Evolutionary conservation across 1,140 invertebrate species (phyloP).

Genomic region (Paralvinella palmiformis): DNA sequence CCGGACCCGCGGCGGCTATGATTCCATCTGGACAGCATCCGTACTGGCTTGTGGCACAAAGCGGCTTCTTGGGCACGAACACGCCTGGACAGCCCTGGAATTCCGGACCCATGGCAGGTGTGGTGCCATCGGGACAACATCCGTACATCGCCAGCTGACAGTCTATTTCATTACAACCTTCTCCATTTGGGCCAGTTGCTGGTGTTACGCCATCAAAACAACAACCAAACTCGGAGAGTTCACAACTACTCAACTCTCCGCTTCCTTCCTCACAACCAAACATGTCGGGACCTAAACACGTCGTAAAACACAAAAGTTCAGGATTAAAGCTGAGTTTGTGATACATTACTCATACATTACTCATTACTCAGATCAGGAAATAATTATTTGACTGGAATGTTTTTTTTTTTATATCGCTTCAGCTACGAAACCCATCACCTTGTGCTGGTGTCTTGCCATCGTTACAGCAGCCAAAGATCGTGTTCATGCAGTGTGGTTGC

Average conservation of each 20-base stretch:
- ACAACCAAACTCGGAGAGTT: slow-evolving; percentile 61
- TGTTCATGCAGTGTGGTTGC: slow-evolving; percentile 2
- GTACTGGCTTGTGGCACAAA: too few relatives aligned
- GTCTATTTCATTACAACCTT: slow-evolving; percentile 45
- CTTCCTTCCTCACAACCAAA: too few relatives aligned
- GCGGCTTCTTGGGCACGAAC: too few relatives aligned
- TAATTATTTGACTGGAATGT: too few relatives aligned
- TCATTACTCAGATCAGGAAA: too few relatives aligned
- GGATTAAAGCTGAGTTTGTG: too few relatives aligned
- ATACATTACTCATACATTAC: too few relatives aligned
- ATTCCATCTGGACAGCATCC: slow-evolving; percentile 90
- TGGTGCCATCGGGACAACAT: slow-evolving; percentile 77
- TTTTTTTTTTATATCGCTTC: slow-evolving; percentile 3
- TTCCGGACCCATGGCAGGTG: slow-evolving; percentile 63
- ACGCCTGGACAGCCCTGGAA: slow-evolving; percentile 52
- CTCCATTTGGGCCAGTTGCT: slow-evolving; percentile 61
- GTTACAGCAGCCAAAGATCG: slow-evolving; percentile 17
- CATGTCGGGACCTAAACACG: too few relatives aligned
- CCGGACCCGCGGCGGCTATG: slow-evolving; percentile 70
- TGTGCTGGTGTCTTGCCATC: slow-evolving; percentile 9
- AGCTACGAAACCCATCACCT: background rate
- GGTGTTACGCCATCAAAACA: slow-evolving; percentile 73
- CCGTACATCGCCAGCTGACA: slow-evolving; percentile 53
- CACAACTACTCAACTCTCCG: too few relatives aligned
- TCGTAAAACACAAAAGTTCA: too few relatives aligned